Conservation (phyloP, 2,888 invertebrate species). For the Lasioglossum leucozonium region DNA sequence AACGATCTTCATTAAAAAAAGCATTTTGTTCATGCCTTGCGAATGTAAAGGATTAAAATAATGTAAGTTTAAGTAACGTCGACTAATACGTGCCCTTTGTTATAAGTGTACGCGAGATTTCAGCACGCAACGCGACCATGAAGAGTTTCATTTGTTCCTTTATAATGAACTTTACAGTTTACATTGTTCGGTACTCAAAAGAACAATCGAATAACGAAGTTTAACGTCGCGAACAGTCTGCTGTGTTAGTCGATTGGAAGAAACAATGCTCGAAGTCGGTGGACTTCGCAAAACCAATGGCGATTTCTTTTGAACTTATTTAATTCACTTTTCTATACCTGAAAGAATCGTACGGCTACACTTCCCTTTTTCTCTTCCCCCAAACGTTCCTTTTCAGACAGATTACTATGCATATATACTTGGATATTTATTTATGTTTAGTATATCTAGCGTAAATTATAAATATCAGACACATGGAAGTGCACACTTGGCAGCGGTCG, state of each 20-base stretch:
- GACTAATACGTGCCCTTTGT: neutral
- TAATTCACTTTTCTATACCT: neutral
- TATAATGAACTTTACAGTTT: neutral
- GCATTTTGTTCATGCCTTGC: neutral
- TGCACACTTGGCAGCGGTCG: too few relatives aligned
- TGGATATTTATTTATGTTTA: too few relatives aligned
- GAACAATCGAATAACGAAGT: neutral
- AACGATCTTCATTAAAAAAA: neutral
- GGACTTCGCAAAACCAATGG: neutral
- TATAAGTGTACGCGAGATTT: neutral
- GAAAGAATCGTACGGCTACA: neutral
- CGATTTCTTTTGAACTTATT: neutral
- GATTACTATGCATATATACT: too few relatives aligned
- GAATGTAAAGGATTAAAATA: neutral
- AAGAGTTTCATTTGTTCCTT: neutral
- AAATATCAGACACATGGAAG: too few relatives aligned
- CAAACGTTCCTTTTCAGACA: too few relatives aligned
- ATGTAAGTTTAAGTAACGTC: neutral
- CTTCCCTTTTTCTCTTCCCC: neutral
- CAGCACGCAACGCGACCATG: neutral
- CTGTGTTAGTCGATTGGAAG: neutral
- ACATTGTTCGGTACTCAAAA: neutral
- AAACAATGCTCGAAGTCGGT: conserved; percentile 2
- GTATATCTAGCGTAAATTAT: too few relatives aligned
- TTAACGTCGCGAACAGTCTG: neutral